A percentile compares a stretch with the other conserved stretches of the same genome.
Evolutionary conservation across 2,113 vertebrate species (phyloP).

Genomic region (Cairina moschata): DNA sequence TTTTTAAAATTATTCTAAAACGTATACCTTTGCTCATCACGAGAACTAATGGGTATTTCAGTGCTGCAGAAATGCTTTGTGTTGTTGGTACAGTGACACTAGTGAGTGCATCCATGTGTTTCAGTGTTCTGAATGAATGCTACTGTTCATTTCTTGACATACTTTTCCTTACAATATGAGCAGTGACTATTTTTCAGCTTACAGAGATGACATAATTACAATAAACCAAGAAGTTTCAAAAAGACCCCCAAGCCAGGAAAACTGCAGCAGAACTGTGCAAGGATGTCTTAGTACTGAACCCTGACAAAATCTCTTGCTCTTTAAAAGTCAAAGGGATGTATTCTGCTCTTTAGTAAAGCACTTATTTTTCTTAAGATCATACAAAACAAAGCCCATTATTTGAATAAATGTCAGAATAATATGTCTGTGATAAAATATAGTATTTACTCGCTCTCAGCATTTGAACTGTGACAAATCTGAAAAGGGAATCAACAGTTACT

Average conservation of each 20-base stretch:
- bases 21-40: neutral
- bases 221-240: neutral
- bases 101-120: neutral
- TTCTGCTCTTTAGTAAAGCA: conserved; percentile 25
- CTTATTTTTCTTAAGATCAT: conserved; percentile 56
- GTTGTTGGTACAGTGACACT: neutral
- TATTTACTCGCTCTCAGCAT: conserved; percentile 47
- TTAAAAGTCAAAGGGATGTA: neutral
- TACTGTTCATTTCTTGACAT: neutral
- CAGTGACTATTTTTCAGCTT: neutral
- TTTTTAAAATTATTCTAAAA: neutral
- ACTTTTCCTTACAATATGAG: neutral
- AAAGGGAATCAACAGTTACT: conserved; percentile 42
- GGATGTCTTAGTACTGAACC: neutral
- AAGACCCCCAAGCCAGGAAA: neutral
- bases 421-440: conserved; percentile 38
- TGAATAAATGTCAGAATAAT: conserved; percentile 68
- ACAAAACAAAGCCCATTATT: conserved; percentile 42
- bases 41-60: neutral
- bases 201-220: neutral
- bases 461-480: conserved; percentile 60
- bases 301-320: neutral
- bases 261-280: neutral
- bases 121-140: neutral
- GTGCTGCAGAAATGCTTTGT: neutral